Percentiles rank a stretch among this genome's conserved stretches.
These are phyloP conservation scores for Oncorhynchus tshawytscha DNA, from an alignment of 2,113 vertebrate species.

Conservation along the genomic window DNA sequence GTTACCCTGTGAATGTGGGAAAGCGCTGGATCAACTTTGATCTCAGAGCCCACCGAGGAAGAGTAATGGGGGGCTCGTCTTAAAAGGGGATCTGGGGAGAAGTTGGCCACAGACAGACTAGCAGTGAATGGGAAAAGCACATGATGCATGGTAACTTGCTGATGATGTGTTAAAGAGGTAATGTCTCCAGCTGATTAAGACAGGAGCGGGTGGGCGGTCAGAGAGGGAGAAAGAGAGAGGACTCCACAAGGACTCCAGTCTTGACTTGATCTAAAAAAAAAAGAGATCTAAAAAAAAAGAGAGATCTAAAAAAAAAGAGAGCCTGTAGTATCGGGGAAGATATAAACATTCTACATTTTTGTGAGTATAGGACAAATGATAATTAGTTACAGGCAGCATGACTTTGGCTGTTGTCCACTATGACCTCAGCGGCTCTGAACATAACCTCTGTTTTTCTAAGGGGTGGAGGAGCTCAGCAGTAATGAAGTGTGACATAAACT, in stretches of 20 bases:
- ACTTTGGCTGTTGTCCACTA: neutral
- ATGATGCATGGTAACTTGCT: slow-evolving; percentile 14
- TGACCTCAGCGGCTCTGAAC: neutral
- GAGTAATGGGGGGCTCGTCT: neutral
- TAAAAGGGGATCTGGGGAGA: neutral
- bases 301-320: too few species aligned
- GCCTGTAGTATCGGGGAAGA: too few species aligned
- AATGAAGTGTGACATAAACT: too few species aligned
- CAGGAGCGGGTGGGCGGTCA: neutral
- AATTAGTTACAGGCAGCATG: neutral
- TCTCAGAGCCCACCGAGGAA: neutral
- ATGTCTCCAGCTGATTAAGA: neutral
- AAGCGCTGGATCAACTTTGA: too few species aligned
- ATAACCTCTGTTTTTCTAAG: neutral
- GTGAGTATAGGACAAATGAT: neutral
- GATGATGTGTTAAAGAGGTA: slow-evolving; percentile 16
- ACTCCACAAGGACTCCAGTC: too few species aligned
- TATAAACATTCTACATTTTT: too few species aligned
- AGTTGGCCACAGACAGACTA: neutral
- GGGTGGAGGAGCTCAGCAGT: neutral
- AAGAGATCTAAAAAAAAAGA: too few species aligned
- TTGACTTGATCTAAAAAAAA: too few species aligned
- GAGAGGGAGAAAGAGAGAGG: neutral
- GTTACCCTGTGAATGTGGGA: too few species aligned
- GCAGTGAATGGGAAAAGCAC: slow-evolving; percentile 3